These are phyloP conservation scores for Rhinolophus sinicus DNA, from an alignment of 2,113 vertebrate genomes.

Conservation along the genomic window DNA sequence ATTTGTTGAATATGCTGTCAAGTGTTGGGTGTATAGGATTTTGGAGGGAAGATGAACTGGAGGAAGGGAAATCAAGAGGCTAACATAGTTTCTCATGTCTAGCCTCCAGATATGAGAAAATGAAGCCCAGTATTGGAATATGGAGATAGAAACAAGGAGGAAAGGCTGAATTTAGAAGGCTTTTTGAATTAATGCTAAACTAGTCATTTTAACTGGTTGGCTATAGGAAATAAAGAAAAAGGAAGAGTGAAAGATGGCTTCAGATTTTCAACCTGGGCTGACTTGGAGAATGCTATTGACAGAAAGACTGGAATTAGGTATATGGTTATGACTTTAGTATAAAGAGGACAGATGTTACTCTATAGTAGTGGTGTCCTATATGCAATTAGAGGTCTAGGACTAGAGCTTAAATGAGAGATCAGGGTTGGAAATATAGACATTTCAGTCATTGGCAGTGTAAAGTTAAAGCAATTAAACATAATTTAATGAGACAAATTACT, in stretches of 20 bases:
- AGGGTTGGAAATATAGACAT: neutral
- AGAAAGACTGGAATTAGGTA: neutral
- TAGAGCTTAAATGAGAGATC: neutral
- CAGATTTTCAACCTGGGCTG: neutral
- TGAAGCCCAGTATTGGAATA: neutral
- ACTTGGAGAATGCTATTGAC: neutral
- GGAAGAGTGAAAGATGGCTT: neutral
- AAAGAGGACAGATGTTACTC: neutral
- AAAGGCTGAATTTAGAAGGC: neutral
- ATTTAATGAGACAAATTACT: neutral
- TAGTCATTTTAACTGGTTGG: neutral
- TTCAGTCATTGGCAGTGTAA: neutral
- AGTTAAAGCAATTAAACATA: neutral
- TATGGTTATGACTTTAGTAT: neutral
- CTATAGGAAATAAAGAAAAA: neutral
- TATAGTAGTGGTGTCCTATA: neutral
- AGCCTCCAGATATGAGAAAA: neutral
- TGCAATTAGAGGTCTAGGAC: neutral
- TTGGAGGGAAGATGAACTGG: neutral
- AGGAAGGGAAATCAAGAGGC: neutral
- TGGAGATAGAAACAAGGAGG: neutral
- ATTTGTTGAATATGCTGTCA: neutral
- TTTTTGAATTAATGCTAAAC: neutral
- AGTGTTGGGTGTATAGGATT: neutral
- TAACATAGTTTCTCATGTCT: neutral